phyloP scores from a whole-genome alignment of 1,140 invertebrate genomes.

The Zaprionus gabonicus region DNA sequence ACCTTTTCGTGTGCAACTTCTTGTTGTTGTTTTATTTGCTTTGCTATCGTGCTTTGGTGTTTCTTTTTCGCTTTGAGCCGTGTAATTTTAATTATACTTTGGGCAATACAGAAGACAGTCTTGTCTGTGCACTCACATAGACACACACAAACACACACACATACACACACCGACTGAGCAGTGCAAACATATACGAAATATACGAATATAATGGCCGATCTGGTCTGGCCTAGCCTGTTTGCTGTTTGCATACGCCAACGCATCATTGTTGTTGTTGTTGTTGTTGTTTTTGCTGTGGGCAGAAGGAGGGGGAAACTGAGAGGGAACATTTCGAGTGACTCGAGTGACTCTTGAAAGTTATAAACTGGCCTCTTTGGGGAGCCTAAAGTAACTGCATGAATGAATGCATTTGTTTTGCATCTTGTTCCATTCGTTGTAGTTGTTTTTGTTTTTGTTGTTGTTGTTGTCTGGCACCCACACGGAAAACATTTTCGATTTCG shows the following conservation, averaged over 20 bases:
- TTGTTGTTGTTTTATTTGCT: constrained; percentile 43
- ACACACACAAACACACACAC: constrained; percentile 4
- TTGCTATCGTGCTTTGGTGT: constrained; percentile 16
- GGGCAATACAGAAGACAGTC: constrained; percentile 39
- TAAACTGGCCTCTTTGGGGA: constrained; percentile 31
- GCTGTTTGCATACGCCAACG: constrained; percentile 54
- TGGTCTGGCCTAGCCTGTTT: constrained; percentile 46
- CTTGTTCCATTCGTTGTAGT: constrained; percentile 17
- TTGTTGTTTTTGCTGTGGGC: constrained; percentile 25
- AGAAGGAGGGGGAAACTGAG: constrained; percentile 15
- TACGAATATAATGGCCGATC: constrained; percentile 22
- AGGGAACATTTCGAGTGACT: constrained; percentile 35
- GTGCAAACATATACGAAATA: constrained; percentile 1
- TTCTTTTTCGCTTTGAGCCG: constrained; percentile 31
- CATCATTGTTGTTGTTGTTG: constrained; percentile 22
- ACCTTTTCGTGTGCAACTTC: constrained; percentile 25
- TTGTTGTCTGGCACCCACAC: constrained; percentile 62
- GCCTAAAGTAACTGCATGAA: constrained; percentile 43
- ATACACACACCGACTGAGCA: background rate
- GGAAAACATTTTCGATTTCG: constrained; percentile 43
- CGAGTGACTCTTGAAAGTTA: constrained; percentile 37
- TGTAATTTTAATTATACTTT: constrained; percentile 70
- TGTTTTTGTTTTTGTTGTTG: constrained; percentile 22
- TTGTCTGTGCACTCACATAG: constrained; percentile 9
- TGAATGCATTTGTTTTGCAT: constrained; percentile 61